These are phyloP conservation scores for Chloropsis hardwickii DNA, from an alignment of 2,113 vertebrate genomes.

Conservation along the genomic window DNA sequence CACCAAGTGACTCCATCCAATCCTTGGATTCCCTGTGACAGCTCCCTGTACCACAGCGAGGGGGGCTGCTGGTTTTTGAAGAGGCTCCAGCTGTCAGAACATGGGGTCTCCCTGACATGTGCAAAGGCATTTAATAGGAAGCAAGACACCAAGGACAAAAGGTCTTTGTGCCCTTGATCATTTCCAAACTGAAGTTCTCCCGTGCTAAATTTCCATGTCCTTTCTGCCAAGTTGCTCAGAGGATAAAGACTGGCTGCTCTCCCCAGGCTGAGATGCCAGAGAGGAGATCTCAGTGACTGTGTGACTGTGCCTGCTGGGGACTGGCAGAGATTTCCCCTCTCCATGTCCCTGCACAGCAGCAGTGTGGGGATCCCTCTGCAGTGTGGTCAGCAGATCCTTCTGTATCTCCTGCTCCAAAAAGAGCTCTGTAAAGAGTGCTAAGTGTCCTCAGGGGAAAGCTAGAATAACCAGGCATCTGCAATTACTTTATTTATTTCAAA, in stretches of 20 bases:
- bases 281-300: not conserved
- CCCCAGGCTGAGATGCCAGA: not conserved
- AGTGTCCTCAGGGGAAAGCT: not conserved
- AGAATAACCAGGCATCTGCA: not conserved
- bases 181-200: not conserved
- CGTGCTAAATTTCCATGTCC: not conserved
- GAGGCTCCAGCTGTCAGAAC: not conserved
- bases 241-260: not conserved
- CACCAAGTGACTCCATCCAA: not conserved
- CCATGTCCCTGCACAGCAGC: not conserved
- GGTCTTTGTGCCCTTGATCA: not conserved
- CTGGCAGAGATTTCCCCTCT: not conserved
- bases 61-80: not conserved
- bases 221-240: not conserved
- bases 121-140: not conserved
- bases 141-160: not conserved
- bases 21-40: not conserved
- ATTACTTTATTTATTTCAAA: not conserved
- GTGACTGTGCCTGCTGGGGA: not conserved
- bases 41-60: rapidly evolving
- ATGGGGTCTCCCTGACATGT: rapidly evolving
- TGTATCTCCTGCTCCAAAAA: not conserved
- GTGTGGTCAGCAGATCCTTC: not conserved
- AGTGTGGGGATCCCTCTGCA: not conserved
- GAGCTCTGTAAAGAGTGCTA: not conserved